phyloP scores from a whole-genome alignment of 2,888 invertebrate genomes.

The Tetranychus piercei region DNA sequence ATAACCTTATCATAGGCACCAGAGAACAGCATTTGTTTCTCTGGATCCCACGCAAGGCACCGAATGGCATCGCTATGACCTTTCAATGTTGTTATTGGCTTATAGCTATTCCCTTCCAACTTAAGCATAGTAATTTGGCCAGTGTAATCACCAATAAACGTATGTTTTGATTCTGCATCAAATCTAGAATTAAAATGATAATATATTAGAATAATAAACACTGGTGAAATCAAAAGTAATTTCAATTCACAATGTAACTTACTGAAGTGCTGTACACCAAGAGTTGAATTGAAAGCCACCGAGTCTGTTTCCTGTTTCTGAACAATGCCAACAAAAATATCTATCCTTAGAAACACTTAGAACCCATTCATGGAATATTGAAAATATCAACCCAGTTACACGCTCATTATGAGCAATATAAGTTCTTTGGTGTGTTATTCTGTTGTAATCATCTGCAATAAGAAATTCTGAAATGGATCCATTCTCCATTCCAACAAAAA shows the following conservation, averaged over 20 bases:
- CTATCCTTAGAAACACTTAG: slow-evolving; percentile 85
- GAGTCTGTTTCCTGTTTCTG: slow-evolving; percentile 69
- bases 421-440: slow-evolving; percentile 65
- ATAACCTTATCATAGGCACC: slow-evolving; percentile 88
- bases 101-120: slow-evolving; percentile 52
- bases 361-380: slow-evolving; percentile 68
- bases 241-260: slow-evolving; percentile 49
- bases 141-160: slow-evolving; percentile 88
- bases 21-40: slow-evolving; percentile 75
- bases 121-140: slow-evolving; percentile 91
- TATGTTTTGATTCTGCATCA: slow-evolving; percentile 81
- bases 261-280: slow-evolving; percentile 86
- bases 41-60: slow-evolving; percentile 77
- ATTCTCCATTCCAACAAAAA: slow-evolving; percentile 89
- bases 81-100: slow-evolving; percentile 69
- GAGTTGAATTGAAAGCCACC: slow-evolving; percentile 72
- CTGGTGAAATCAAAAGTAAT: background rate
- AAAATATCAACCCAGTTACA: slow-evolving; percentile 64
- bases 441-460: slow-evolving; percentile 80
- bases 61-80: slow-evolving; percentile 66
- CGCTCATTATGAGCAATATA: slow-evolving; percentile 58
- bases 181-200: slow-evolving; percentile 44
- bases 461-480: slow-evolving; percentile 72
- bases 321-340: slow-evolving; percentile 76
- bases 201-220: background rate